These are phyloP conservation scores for Montipora capricornis DNA, from an alignment of 64 coral and sea anemone species.

Conservation along the genomic window DNA sequence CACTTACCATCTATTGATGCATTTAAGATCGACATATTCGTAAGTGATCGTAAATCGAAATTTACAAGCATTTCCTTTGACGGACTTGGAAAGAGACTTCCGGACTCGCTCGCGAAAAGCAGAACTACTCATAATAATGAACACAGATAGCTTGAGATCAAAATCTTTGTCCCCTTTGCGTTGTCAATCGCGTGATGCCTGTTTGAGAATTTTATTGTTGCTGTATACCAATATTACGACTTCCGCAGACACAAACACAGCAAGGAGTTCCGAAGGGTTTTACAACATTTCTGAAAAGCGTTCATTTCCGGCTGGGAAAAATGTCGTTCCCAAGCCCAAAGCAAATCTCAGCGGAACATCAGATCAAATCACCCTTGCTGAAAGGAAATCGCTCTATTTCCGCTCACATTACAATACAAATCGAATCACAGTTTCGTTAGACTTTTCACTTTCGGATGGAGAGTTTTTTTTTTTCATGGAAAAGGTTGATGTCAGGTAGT, in stretches of 20 bases:
- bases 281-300: neutral
- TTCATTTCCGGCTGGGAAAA: neutral
- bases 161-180: neutral
- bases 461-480: no score
- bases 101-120: slow-evolving; percentile 41
- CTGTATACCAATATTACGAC: neutral
- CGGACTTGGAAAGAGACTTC: slow-evolving; percentile 72
- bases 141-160: neutral
- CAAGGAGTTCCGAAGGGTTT: no score
- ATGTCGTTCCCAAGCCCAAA: neutral
- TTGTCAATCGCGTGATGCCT: neutral
- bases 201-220: neutral
- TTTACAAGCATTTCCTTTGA: slow-evolving; percentile 87
- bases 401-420: no score
- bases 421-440: no score
- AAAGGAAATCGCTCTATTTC: no score
- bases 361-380: no score
- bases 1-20: slow-evolving; percentile 83
- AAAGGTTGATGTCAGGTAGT: no score
- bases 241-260: neutral
- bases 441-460: no score
- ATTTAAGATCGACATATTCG: slow-evolving; percentile 90
- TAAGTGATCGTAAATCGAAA: slow-evolving; percentile 95
- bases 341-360: no score
- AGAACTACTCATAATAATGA: neutral